phyloP scores from a whole-genome alignment of 2,888 invertebrate genomes.

The Embidobia sp. region DNA sequence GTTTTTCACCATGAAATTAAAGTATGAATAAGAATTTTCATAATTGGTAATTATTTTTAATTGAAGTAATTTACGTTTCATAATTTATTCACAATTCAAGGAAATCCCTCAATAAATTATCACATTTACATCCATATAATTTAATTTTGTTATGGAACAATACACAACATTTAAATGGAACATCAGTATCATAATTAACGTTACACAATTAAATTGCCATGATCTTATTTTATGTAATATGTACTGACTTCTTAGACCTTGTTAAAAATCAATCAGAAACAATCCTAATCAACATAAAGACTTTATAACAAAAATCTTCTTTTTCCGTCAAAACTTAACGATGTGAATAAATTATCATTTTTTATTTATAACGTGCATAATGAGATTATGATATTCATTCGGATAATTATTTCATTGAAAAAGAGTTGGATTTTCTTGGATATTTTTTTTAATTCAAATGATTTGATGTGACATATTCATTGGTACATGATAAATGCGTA shows the following conservation, averaged over 20 bases:
- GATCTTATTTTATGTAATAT: constrained; percentile 31
- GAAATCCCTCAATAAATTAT: constrained; percentile 24
- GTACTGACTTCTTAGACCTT: constrained; percentile 7
- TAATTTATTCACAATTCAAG: constrained; percentile 30
- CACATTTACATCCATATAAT: constrained; percentile 11
- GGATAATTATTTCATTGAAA: no score
- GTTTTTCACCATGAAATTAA: no score
- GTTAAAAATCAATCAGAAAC: constrained; percentile 5
- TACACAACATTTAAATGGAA: constrained; percentile 21
- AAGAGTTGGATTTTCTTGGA: no score
- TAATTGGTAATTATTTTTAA: no score
- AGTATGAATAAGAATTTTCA: no score
- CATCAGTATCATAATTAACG: constrained; percentile 9
- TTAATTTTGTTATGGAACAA: constrained; percentile 2
- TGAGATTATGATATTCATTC: no score
- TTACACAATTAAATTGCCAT: constrained; percentile 15
- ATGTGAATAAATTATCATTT: constrained; percentile 4
- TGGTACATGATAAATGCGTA: no score
- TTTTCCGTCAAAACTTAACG: constrained; percentile 6
- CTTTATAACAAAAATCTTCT: constrained; percentile 1
- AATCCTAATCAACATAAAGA: background rate
- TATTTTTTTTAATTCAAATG: no score
- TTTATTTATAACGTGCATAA: background rate
- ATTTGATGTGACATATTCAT: no score
- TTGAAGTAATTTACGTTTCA: background rate